A percentile compares a stretch with the other conserved stretches of the same genome.
Evolutionary conservation across 2,888 invertebrate genomes (phyloP).

Genomic region (Pelosia muscerda): DNA sequence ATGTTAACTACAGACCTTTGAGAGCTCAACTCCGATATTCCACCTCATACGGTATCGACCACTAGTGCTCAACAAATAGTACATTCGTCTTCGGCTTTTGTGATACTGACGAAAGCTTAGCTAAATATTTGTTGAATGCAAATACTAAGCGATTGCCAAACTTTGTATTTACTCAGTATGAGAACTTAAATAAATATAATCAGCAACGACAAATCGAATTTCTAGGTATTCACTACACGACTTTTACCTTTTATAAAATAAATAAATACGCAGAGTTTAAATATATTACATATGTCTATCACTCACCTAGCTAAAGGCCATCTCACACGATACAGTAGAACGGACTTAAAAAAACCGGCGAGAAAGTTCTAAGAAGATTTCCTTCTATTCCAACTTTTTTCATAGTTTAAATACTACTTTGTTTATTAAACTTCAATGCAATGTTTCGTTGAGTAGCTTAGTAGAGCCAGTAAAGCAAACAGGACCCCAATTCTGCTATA

Average conservation of each 20-base stretch:
- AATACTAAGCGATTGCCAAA: constrained; percentile 4
- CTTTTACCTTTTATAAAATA: neutral
- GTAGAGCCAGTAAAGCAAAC: too few relatives aligned
- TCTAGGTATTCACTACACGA: neutral
- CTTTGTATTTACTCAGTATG: constrained; percentile 2
- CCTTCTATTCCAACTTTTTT: too few relatives aligned
- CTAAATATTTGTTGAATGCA: constrained; percentile 4
- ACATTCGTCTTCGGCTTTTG: constrained; percentile 12
- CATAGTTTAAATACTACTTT: too few relatives aligned
- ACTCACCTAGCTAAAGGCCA: too few relatives aligned
- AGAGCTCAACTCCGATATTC: constrained; percentile 33
- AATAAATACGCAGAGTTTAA: neutral
- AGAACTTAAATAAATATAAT: neutral
- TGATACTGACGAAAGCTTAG: neutral
- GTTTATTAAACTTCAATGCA: too few relatives aligned
- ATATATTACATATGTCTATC: too few relatives aligned
- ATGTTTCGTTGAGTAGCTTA: too few relatives aligned
- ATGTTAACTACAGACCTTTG: neutral
- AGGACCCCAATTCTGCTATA: too few relatives aligned
- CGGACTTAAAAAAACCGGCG: too few relatives aligned
- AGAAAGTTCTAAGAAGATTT: too few relatives aligned
- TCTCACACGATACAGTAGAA: too few relatives aligned
- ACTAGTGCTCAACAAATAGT: constrained; percentile 26
- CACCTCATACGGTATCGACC: constrained; percentile 37
- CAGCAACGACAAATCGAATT: neutral